Evolutionary conservation across 2,113 vertebrate species (phyloP), one percentile per base, ranked within the genome.

Genomic region (Periophthalmodon schlosseri): DNA sequence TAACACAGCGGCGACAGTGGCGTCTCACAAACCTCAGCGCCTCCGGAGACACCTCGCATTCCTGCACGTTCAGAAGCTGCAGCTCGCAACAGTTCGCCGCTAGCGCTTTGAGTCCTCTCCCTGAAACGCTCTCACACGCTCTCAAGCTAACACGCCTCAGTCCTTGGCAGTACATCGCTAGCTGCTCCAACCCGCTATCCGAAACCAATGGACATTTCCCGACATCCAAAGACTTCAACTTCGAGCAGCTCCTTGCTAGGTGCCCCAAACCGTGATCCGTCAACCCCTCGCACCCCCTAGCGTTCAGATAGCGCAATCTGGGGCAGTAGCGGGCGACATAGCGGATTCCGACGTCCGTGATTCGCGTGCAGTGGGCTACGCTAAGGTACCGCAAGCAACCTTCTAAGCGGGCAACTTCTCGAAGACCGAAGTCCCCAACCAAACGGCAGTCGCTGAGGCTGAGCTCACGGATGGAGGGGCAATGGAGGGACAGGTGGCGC

Each of bases 321-420:
- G 96, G 90, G 94, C 97, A 99, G 94, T 99, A 99, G 68, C 97
- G 98, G 63, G 97, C 96, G 20, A 99, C 93, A 71, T 99, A 99
- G 69, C 97, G 97, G 81, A 99, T 87, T 64, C 97, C 97, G 77
- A 99, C 98, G 0, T 99, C 98, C 0, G 98, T 99, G 89, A 99
- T 95, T 8, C 97, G 97, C 69, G 95, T 91, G 60, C 98, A 99
- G 94, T 99, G 98, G 6, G 98, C 97, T 28, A 99, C 96, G 78
- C 97, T 98, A 58, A 99, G 95, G 91, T 99, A 99, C 9, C 96
- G 95, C 68, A 99, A 94, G 60, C 96, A 95, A 0, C 94, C 94
- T 91, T 99, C 97, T 89, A 99, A 93, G 47, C 97, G 97, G 76
- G 97, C 97, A 0, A 99, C 95, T 87, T 99, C 98, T 0, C 98